phyloP scores from a whole-genome alignment of 2,888 invertebrate species.

The Nomada flava region DNA sequence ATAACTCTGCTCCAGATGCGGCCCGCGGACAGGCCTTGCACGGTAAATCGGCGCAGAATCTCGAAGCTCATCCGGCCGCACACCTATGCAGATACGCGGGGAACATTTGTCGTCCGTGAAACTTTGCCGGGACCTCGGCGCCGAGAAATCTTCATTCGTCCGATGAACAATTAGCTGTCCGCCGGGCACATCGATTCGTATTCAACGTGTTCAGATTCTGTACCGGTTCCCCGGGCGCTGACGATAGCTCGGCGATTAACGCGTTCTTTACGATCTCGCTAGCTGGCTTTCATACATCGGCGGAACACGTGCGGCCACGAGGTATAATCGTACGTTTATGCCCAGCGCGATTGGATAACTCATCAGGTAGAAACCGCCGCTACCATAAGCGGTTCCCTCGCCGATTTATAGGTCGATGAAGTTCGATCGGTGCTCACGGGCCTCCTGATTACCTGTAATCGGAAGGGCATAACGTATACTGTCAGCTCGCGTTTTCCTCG shows the following conservation, averaged over 20 bases:
- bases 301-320: constrained; percentile 50
- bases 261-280: constrained; percentile 46
- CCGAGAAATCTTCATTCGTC: background rate
- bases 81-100: too few relatives aligned
- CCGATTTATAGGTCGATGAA: constrained; percentile 77
- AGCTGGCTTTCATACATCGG: constrained; percentile 54
- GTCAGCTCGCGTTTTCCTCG: constrained; percentile 60
- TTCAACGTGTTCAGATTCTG: constrained; percentile 22
- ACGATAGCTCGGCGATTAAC: constrained; percentile 39
- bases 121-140: background rate
- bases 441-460: constrained; percentile 70
- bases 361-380: constrained; percentile 68
- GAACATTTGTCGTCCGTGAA: background rate
- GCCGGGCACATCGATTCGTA: constrained; percentile 24
- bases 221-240: constrained; percentile 20
- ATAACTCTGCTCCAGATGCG: constrained; percentile 22
- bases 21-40: background rate
- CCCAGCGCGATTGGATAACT: constrained; percentile 72
- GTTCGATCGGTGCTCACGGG: constrained; percentile 66
- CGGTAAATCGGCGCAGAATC: background rate
- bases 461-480: constrained; percentile 68
- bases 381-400: constrained; percentile 54
- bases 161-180: constrained; percentile 30
- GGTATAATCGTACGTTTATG: constrained; percentile 71
- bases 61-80: too few relatives aligned